Evolutionary conservation across 2,888 invertebrate species (phyloP).

Genomic region (Drosophila trichaetosa): DNA sequence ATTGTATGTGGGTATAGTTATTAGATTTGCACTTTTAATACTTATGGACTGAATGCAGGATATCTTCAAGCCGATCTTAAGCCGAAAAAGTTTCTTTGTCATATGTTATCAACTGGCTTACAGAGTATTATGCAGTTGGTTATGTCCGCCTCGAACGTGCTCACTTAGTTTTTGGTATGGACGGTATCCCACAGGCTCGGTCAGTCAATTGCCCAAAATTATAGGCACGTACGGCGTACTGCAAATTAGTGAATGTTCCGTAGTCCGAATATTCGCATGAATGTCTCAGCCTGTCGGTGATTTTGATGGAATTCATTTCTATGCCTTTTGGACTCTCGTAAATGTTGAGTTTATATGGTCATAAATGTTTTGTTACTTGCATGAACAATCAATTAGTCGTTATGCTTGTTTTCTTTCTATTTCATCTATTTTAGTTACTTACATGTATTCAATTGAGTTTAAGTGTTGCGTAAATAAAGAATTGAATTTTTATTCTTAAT

Average conservation of each 20-base stretch:
- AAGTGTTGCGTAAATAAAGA: not conserved
- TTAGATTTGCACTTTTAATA: not conserved
- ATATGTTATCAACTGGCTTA: not conserved
- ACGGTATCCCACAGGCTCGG: slow-evolving; percentile 1
- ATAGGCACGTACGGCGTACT: slow-evolving; percentile 68
- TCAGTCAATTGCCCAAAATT: slow-evolving; percentile 48
- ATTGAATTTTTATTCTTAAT: not conserved
- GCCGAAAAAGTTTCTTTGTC: not conserved
- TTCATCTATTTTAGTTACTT: not conserved
- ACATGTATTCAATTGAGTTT: not conserved
- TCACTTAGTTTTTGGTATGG: not conserved
- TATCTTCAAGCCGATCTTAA: not conserved
- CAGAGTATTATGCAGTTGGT: not conserved
- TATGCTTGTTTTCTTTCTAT: not conserved
- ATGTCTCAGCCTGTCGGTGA: slow-evolving; percentile 54
- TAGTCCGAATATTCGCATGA: slow-evolving; percentile 41
- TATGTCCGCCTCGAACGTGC: not conserved
- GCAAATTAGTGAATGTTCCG: slow-evolving; percentile 66
- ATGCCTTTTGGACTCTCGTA: slow-evolving; percentile 14
- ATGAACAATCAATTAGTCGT: slow-evolving; percentile 25
- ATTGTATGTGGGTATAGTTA: not conserved
- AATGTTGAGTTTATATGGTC: slow-evolving; percentile 20
- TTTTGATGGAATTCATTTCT: slow-evolving; percentile 60
- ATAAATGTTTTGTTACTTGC: slow-evolving; percentile 14
- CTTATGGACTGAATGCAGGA: not conserved